phyloP scores from a whole-genome alignment of 1,140 invertebrate species.

The Cydia fagiglandana region DNA sequence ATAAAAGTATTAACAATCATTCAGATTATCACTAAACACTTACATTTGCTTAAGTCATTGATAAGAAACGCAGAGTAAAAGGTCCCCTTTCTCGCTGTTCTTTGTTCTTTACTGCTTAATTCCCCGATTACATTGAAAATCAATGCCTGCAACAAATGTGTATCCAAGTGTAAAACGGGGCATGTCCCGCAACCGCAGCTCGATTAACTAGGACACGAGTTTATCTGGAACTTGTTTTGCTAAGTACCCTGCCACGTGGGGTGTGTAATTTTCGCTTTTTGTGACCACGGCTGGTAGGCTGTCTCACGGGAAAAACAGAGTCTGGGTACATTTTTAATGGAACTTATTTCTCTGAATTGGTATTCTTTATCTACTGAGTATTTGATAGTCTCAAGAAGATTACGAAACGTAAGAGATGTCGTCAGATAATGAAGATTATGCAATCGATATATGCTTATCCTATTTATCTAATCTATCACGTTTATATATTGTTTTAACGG shows the following conservation, averaged over 20 bases:
- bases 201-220: conserved; percentile 16
- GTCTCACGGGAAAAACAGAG: neutral
- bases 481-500: too few species aligned
- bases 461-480: too few species aligned
- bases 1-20: too few species aligned
- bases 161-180: conserved; percentile 29
- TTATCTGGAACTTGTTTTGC: conserved; percentile 24
- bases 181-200: conserved; percentile 27
- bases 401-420: too few species aligned
- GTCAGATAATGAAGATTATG: too few species aligned
- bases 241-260: conserved; percentile 14
- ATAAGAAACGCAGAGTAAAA: neutral
- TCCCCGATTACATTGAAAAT: conserved; percentile 11
- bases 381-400: too few species aligned
- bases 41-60: neutral
- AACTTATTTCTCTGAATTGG: neutral
- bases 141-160: conserved; percentile 28
- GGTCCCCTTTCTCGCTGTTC: neutral
- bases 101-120: neutral
- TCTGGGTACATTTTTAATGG: neutral
- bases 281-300: neutral
- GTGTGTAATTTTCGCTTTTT: conserved; percentile 19
- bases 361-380: neutral
- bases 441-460: too few species aligned
- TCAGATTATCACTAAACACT: neutral